Evolutionary conservation across 2,797 vertebrate species (phyloP).

Genomic region (Sebastes variabilis): DNA sequence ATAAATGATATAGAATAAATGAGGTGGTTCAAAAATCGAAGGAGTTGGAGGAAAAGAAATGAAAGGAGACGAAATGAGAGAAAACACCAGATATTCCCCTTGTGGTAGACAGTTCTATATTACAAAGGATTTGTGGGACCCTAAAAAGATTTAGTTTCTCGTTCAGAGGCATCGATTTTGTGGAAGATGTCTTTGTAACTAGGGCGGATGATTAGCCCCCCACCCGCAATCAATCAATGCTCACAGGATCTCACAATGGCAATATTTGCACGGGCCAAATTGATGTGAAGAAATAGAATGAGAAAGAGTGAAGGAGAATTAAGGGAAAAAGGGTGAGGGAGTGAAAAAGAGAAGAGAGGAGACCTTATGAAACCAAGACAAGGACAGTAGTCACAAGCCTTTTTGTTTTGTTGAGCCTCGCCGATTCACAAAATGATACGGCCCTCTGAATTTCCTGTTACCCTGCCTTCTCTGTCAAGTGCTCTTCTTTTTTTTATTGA

Average conservation of each 20-base stretch:
- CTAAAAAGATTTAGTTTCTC: constrained; percentile 66
- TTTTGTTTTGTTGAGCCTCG: constrained; percentile 27
- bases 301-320: constrained; percentile 9
- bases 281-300: constrained; percentile 41
- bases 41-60: not conserved
- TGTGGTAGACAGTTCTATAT: constrained; percentile 39
- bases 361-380: constrained; percentile 1
- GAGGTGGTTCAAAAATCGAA: constrained; percentile 62
- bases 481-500: constrained; percentile 24
- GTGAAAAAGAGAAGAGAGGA: not conserved
- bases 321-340: constrained; percentile 7
- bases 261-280: constrained; percentile 65
- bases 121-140: constrained; percentile 29
- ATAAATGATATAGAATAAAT: constrained; percentile 63
- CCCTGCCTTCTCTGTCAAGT: constrained; percentile 7
- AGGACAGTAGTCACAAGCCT: constrained; percentile 17
- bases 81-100: constrained; percentile 44
- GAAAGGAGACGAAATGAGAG: constrained; percentile 51
- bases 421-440: constrained; percentile 35
- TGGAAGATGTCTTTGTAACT: constrained; percentile 74
- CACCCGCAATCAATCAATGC: constrained; percentile 63
- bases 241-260: constrained; percentile 51
- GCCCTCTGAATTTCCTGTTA: constrained; percentile 30
- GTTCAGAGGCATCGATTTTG: constrained; percentile 76
- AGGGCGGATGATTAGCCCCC: constrained; percentile 63